Percentiles rank a stretch among this genome's conserved stretches.
Conservation (phyloP, 1,140 invertebrate species). For the Zophobas atratus region DNA sequence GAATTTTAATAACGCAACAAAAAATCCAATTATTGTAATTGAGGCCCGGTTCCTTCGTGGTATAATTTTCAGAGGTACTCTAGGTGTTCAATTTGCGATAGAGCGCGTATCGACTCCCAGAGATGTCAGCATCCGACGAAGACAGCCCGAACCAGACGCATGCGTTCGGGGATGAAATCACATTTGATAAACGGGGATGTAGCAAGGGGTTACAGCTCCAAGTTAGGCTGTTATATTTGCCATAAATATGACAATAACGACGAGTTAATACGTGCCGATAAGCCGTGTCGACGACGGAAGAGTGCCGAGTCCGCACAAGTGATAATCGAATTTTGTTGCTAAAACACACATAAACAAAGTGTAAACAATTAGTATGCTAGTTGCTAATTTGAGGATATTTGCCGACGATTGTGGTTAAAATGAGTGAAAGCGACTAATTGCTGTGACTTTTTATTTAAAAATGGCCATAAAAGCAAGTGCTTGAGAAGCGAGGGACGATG, state of each 20-base stretch:
- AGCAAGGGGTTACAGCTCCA: constrained; percentile 37
- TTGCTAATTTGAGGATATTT: constrained; percentile 14
- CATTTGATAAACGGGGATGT: constrained; percentile 50
- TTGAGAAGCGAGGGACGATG: neutral
- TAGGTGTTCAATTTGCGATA: constrained; percentile 20
- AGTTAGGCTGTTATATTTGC: constrained; percentile 26
- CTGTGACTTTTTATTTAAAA: too few relatives aligned
- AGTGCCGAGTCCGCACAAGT: too few relatives aligned
- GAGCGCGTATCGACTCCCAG: constrained; percentile 52
- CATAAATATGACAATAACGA: constrained; percentile 38
- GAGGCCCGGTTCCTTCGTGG: neutral
- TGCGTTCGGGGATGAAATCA: constrained; percentile 46
- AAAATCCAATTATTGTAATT: constrained; percentile 20
- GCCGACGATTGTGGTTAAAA: too few relatives aligned
- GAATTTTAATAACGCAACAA: constrained; percentile 4
- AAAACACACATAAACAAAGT: constrained; percentile 11
- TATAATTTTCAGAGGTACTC: neutral
- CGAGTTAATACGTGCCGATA: constrained; percentile 22
- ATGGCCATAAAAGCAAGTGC: constrained; percentile 11
- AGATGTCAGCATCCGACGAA: constrained; percentile 56
- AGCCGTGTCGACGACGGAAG: too few relatives aligned
- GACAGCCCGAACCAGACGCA: constrained; percentile 45
- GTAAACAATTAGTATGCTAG: constrained; percentile 34
- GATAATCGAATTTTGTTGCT: too few relatives aligned
- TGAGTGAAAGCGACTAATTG: too few relatives aligned